Conservation (phyloP, 2,797 vertebrate genomes). For the Acrossocheilus fasciatus region DNA sequence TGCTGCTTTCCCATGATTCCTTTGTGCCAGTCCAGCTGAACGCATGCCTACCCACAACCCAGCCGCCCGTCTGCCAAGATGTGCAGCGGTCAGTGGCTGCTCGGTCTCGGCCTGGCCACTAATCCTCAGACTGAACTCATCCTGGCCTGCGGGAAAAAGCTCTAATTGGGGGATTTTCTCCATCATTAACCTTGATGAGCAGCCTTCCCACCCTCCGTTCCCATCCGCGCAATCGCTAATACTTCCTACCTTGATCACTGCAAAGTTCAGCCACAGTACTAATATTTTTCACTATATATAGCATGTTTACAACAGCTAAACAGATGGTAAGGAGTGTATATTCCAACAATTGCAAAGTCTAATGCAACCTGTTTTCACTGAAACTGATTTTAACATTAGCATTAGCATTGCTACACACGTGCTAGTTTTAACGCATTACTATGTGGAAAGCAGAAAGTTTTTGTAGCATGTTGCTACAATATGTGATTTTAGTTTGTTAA, state of each 20-base stretch:
- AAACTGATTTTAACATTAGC: not conserved
- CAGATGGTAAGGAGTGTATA: not conserved
- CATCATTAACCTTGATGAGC: slow-evolving; percentile 83
- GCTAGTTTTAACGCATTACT: not conserved
- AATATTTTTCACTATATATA: not conserved
- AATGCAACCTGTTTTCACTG: not conserved
- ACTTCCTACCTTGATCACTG: slow-evolving; percentile 41
- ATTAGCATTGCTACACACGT: too few species aligned
- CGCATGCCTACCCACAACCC: slow-evolving; percentile 75
- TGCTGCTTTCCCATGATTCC: slow-evolving; percentile 76
- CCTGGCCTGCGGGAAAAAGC: slow-evolving; percentile 82
- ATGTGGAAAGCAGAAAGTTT: not conserved
- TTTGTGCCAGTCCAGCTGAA: slow-evolving; percentile 70
- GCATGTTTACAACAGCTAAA: not conserved
- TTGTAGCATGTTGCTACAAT: not conserved
- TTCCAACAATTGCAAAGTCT: not conserved
- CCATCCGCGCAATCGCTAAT: slow-evolving; percentile 47
- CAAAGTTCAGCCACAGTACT: slow-evolving; percentile 16
- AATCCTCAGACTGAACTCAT: slow-evolving; percentile 83
- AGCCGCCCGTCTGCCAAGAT: slow-evolving; percentile 71
- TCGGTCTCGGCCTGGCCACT: slow-evolving; percentile 70
- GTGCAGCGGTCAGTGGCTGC: slow-evolving; percentile 74
- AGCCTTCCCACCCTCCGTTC: slow-evolving; percentile 66
- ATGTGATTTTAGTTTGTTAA: not conserved
- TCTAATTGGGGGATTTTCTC: slow-evolving; percentile 89